Conservation (phyloP, 2,888 invertebrate species). For the Tetrapedia diversipes region DNA sequence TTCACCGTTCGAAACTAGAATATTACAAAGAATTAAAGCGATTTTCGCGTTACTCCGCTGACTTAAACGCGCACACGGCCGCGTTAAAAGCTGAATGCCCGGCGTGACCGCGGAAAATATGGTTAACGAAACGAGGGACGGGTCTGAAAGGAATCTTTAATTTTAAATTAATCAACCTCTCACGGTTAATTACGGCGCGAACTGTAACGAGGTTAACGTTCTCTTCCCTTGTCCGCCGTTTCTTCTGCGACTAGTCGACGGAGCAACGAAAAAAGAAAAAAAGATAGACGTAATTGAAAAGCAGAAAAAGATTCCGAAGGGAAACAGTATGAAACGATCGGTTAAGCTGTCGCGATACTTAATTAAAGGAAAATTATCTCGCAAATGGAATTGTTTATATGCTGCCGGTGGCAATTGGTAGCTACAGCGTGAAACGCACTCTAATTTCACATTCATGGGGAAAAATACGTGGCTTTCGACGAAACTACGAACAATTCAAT, state of each 20-base stretch:
- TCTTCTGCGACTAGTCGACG: background rate
- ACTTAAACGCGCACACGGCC: background rate
- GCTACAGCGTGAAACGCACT: background rate
- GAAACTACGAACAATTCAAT: background rate
- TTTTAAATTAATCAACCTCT: conserved; percentile 35
- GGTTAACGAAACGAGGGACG: conserved; percentile 11
- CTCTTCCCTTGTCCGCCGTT: background rate
- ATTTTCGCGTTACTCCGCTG: background rate
- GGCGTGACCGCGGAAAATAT: conserved; percentile 24
- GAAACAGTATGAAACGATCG: background rate
- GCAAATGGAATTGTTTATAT: conserved; percentile 1
- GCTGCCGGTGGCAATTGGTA: background rate
- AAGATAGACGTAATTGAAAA: background rate
- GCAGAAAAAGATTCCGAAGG: no score
- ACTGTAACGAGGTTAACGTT: background rate
- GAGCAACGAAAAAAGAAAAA: no score
- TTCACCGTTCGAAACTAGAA: background rate
- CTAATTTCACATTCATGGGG: background rate
- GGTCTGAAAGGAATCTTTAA: conserved; percentile 37
- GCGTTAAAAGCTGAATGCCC: conserved; percentile 28
- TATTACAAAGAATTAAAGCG: background rate
- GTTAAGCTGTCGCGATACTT: background rate
- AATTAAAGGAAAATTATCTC: conserved; percentile 10
- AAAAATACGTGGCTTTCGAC: background rate
- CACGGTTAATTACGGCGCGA: conserved; percentile 17